Evolutionary conservation across 2,113 vertebrate species (phyloP), one percentile per base, ranked within the genome.

Genomic region (Rafetus swinhoei): DNA sequence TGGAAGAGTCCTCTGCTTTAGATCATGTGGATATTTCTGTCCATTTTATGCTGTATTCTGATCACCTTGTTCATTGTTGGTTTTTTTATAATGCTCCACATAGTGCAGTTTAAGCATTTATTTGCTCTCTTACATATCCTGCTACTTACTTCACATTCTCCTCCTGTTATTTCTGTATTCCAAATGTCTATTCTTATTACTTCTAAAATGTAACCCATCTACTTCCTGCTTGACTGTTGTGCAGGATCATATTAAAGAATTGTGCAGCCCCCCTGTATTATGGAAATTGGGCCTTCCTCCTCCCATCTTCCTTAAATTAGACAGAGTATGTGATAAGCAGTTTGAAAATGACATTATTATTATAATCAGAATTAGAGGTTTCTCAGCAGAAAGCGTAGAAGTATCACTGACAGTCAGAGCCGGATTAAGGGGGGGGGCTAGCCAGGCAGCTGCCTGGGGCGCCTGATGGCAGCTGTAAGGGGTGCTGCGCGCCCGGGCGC

Each of bases 1-100:
- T 76, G 39, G 10, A 50, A 7, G 15, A 50, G 74, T 76, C 12
- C 11, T 76, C 22, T 76, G 35, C 22, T 76, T 45, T 76, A 76
- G 21, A 22, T 25, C 39, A 22, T 50, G 39, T 39, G 50, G 74
- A 25, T 10, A 27, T 77, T 76, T 45, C 39, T 77, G 39, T 45
- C 74, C 39, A 4, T 50, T 77, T 77, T 50, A 77, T 77, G 39
- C 24, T 77, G 39, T 35, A 50, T 50, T 22, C 45, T 50, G 24
- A 77, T 24, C 74, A 25, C 27, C 14, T 81, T n/a, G 39, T 0
- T 0, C 76, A 18, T 2, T 76, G 10, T 57, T 45, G 62, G 15
- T 65, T 10, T 54, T 89, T 87, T 83, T 83, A 15, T 87, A 72
- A 4, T 74, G 29, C n/a, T 45, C 79, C 9, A 9, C 27, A 27